phyloP scores from a whole-genome alignment of 2,888 invertebrate species.

The Drosophila affinis region DNA sequence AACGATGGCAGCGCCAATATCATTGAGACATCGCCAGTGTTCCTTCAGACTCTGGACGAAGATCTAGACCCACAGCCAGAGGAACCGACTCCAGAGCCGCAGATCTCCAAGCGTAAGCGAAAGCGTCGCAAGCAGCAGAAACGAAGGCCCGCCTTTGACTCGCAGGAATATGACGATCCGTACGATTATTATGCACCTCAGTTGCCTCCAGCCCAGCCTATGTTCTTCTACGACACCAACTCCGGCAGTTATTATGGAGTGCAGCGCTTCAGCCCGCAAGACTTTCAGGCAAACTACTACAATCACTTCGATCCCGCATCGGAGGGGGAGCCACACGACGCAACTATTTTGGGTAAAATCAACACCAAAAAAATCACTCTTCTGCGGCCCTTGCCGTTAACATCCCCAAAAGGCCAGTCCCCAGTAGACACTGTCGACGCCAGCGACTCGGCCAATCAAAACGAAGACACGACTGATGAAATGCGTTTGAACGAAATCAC shows the following conservation, averaged over 20 bases:
- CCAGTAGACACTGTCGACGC: not conserved
- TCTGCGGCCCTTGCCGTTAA: constrained; percentile 47
- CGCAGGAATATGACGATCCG: constrained; percentile 42
- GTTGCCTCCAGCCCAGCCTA: constrained; percentile 31
- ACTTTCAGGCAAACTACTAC: constrained; percentile 44
- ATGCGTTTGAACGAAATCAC: constrained; percentile 4
- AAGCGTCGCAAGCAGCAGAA: constrained; percentile 61
- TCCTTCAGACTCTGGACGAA: constrained; percentile 21
- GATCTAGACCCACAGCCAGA: constrained; percentile 6
- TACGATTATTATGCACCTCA: constrained; percentile 44
- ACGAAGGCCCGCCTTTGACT: constrained; percentile 43
- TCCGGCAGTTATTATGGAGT: constrained; percentile 54
- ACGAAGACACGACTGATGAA: constrained; percentile 3
- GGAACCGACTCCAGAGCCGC: constrained; percentile 15
- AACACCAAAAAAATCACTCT: constrained; percentile 47
- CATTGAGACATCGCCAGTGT: constrained; percentile 63
- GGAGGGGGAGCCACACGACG: constrained; percentile 4
- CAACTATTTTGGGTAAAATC: constrained; percentile 19
- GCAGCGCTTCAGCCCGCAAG: constrained; percentile 47
- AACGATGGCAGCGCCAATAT: constrained; percentile 65
- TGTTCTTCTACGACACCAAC: constrained; percentile 54
- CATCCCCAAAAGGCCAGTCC: constrained; percentile 10
- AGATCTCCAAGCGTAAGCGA: constrained; percentile 48
- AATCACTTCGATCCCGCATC: constrained; percentile 17
- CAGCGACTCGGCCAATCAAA: constrained; percentile 20